Conservation (phyloP, 2,797 vertebrate species). For the Coluber constrictor region DNA sequence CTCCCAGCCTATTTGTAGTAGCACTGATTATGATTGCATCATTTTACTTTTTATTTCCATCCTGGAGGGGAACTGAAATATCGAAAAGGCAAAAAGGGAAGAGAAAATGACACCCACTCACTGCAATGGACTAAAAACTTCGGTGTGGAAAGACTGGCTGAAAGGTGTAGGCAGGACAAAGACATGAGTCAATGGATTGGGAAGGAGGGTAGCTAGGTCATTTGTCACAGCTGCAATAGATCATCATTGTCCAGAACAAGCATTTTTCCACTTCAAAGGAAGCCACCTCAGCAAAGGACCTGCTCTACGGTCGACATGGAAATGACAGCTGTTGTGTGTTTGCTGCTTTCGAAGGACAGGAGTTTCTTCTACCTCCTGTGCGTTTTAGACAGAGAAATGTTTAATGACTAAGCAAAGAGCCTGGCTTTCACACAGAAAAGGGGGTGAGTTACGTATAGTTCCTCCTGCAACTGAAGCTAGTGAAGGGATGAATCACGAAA, state of each 20-base stretch:
- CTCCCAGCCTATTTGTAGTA: not conserved
- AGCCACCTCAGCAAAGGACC: not conserved
- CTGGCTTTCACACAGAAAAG: not conserved
- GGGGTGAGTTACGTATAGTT: too few species aligned
- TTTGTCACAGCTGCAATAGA: not conserved
- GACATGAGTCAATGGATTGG: not conserved
- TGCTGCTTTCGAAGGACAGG: not conserved
- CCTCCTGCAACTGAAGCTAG: not conserved
- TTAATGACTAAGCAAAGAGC: too few species aligned
- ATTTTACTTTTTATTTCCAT: not conserved
- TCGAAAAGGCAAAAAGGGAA: not conserved
- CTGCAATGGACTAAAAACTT: not conserved
- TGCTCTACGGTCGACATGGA: not conserved
- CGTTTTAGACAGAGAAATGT: not conserved
- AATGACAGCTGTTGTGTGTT: not conserved
- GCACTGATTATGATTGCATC: not conserved
- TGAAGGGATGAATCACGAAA: not conserved
- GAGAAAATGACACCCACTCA: not conserved
- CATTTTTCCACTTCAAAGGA: not conserved
- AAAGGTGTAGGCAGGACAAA: not conserved
- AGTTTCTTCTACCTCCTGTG: not conserved
- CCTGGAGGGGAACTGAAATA: not conserved
- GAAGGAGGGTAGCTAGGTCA: not conserved
- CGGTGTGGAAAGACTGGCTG: not conserved
- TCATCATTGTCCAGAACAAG: not conserved